Base-by-base conservation (phyloP, 2,113 vertebrate species). In the Theristicus caerulescens region DNA sequence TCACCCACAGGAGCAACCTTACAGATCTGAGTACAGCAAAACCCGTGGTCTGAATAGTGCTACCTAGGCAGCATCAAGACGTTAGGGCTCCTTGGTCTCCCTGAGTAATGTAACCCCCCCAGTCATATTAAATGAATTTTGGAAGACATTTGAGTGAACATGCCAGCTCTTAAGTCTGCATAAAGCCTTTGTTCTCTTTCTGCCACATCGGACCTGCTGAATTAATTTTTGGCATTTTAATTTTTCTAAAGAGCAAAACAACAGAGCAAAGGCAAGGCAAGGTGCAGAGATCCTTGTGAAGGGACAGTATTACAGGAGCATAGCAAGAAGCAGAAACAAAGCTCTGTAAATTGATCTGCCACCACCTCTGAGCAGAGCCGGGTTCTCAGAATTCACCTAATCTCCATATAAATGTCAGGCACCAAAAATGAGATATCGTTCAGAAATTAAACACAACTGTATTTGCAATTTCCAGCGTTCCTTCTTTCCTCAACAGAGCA, bases 91-190 rank as follows among this genome's bases (percentile, higher is more conserved):
- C 66, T 83, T 20, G 22, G 31, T 32, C 11, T 55, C 61, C 42
- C 46, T 20, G 32, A 70, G 16, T 19, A 46, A 29, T 13, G 20
- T 2, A 54, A 42, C 54, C 11, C 32, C 32, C 25, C 4, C 8
- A 9, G 58, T 11, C 79, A 47, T 4, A 82, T 25, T 32, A 66
- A 79, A 66, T 44, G 2, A 78, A 16, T 42, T 77, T 44, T 69
- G 54, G 51, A 81, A 78, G 42, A 59, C 0, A 0, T 47, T 47
- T 64, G n/a, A 0, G 1, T 3, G 18, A 69, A 44, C 3, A 5
- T 11, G 8, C 7, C 49, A 55, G n/a, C 16, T 70, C 72, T 34
- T 27, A 17, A 62, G 18, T 65, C 76, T 61, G 44, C 62, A 65
- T 7, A n/a, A 27, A 76, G 54, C 42, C 25, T 73, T 87, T 52